Percentiles rank a stretch among this genome's conserved stretches.
These are phyloP conservation scores for Tipula confusa DNA, from an alignment of 2,888 invertebrate species.

Conservation along the genomic window DNA sequence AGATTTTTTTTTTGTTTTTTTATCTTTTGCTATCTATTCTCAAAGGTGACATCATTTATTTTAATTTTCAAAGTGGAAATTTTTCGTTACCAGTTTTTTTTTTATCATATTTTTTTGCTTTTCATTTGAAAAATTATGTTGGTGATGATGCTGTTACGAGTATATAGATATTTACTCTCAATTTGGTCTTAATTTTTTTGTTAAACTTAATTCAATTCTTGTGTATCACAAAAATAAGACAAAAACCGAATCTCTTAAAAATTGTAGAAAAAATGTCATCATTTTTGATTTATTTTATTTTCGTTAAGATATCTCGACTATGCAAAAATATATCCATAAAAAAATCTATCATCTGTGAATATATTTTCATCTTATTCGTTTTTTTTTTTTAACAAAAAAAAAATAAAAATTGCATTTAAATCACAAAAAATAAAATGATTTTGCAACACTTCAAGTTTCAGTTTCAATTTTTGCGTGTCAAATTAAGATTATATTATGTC, in stretches of 20 bases:
- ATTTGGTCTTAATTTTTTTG: neutral
- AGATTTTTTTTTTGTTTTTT: constrained; percentile 5
- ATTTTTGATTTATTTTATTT: neutral
- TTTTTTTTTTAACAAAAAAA: neutral
- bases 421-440: neutral
- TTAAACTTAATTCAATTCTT: neutral
- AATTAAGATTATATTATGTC: neutral
- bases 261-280: neutral
- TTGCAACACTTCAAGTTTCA: neutral
- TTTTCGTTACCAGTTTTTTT: neutral
- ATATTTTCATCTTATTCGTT: neutral
- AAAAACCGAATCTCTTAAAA: neutral
- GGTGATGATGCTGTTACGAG: too few relatives aligned
- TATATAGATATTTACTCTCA: constrained; percentile 5
- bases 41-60: constrained; percentile 25
- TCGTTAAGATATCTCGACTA: neutral
- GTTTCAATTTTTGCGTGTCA: neutral
- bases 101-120: neutral
- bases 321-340: neutral
- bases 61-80: neutral
- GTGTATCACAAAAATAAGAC: neutral
- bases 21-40: neutral
- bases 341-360: neutral
- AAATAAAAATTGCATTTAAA: constrained; percentile 6
- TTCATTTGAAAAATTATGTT: constrained; percentile 3